Conservation (phyloP, 1,140 invertebrate species). For the Ganaspis sp. region DNA sequence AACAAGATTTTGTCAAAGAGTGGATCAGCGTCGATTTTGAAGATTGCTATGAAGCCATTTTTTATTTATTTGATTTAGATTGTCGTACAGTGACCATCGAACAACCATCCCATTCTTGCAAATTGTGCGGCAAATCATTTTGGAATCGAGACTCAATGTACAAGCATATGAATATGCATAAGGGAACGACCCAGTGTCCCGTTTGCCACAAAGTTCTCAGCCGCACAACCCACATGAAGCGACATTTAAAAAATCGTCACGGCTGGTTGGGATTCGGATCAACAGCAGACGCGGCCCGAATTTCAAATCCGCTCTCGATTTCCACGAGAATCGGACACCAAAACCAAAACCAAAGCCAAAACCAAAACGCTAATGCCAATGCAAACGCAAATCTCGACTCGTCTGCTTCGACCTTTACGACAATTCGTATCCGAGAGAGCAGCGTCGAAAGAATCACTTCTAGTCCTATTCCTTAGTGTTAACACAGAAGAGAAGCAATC, state of each 20-base stretch:
- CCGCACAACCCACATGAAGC: slow-evolving; percentile 76
- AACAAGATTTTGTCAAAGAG: slow-evolving; percentile 9
- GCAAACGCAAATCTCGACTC: slow-evolving; percentile 51
- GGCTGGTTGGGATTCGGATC: slow-evolving; percentile 69
- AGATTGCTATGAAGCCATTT: slow-evolving; percentile 51
- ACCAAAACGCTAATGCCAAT: slow-evolving; percentile 55
- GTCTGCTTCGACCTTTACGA: slow-evolving; percentile 66
- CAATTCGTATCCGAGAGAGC: slow-evolving; percentile 74
- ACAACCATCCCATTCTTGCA: slow-evolving; percentile 76
- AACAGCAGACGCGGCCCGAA: slow-evolving; percentile 43
- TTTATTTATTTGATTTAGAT: slow-evolving; percentile 75
- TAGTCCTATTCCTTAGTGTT: slow-evolving; percentile 76
- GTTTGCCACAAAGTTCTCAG: slow-evolving; percentile 76
- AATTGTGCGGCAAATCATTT: slow-evolving; percentile 77
- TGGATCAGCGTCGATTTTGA: slow-evolving; percentile 35
- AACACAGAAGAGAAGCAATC: slow-evolving; percentile 50
- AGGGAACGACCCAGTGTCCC: slow-evolving; percentile 76
- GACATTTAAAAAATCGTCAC: slow-evolving; percentile 75
- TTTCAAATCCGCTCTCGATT: slow-evolving; percentile 47
- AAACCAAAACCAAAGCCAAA: slow-evolving; percentile 48
- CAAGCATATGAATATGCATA: slow-evolving; percentile 78
- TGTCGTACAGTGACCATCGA: slow-evolving; percentile 75
- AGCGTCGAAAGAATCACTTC: slow-evolving; percentile 75
- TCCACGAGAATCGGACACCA: slow-evolving; percentile 53
- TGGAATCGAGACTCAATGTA: slow-evolving; percentile 77